Conservation (phyloP, 2,797 vertebrate species). For the Margarornis squamiger region DNA sequence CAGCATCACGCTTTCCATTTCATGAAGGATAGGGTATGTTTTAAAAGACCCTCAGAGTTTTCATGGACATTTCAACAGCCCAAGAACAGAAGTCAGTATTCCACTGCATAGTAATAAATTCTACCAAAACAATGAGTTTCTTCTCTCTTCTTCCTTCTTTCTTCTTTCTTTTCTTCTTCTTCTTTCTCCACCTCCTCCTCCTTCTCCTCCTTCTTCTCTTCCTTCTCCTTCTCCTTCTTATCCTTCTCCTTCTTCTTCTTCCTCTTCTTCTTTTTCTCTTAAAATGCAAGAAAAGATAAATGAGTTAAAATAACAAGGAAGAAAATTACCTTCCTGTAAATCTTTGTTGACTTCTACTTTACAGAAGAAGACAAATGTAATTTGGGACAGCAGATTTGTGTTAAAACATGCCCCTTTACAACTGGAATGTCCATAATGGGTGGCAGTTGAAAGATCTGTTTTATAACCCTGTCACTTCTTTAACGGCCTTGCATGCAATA, state of each 20-base stretch:
- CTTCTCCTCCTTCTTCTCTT: background rate
- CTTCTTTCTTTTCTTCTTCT: background rate
- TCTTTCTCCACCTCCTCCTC: too few species aligned
- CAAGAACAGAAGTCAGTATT: background rate
- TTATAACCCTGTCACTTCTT: conserved; percentile 69
- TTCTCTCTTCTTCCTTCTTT: background rate
- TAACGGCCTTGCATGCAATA: conserved; percentile 53
- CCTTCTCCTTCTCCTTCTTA: background rate
- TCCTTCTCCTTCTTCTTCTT: background rate
- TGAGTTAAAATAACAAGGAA: background rate
- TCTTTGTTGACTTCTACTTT: background rate
- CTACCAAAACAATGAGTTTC: background rate
- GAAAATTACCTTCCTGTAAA: conserved; percentile 12
- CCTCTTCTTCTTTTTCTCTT: background rate
- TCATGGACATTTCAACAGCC: background rate
- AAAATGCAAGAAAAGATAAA: background rate
- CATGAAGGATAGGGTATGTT: background rate
- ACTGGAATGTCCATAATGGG: conserved; percentile 58
- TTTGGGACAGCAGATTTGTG: conserved; percentile 46
- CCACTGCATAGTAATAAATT: background rate
- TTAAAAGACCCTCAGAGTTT: background rate
- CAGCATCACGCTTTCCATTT: background rate
- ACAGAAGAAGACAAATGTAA: conserved; percentile 50
- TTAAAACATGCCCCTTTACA: conserved; percentile 59
- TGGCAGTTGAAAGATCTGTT: conserved; percentile 70